Evolutionary conservation across 2,888 invertebrate species (phyloP).

Genomic region (Lamproptera curius): DNA sequence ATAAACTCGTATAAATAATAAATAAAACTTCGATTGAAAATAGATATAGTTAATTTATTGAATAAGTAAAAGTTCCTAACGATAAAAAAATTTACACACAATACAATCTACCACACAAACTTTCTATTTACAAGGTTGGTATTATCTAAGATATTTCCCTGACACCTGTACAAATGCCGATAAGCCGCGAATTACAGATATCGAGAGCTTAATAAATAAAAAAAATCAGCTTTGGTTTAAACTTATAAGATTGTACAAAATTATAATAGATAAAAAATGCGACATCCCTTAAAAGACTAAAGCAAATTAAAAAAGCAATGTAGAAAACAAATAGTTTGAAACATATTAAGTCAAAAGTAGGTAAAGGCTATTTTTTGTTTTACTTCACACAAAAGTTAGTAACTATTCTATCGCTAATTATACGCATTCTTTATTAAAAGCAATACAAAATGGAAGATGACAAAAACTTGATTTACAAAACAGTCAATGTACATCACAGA

Average conservation of each 20-base stretch:
- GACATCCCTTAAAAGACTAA: too few species aligned
- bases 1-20: too few species aligned
- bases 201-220: conserved; percentile 38
- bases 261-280: conserved; percentile 39
- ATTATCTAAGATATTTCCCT: conserved; percentile 24
- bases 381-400: conserved; percentile 8
- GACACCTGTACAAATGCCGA: background rate
- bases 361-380: too few species aligned
- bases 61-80: conserved; percentile 50
- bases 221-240: conserved; percentile 63
- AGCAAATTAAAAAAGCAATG: too few species aligned
- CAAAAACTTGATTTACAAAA: too few species aligned
- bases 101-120: conserved; percentile 41
- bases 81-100: conserved; percentile 55
- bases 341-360: too few species aligned
- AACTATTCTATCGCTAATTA: conserved; percentile 7
- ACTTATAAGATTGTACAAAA: conserved; percentile 35
- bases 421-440: conserved; percentile 4
- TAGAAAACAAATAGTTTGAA: too few species aligned
- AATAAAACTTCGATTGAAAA: conserved; percentile 58
- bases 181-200: conserved; percentile 13
- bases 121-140: conserved; percentile 38
- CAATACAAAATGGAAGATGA: background rate
- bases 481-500: too few species aligned
- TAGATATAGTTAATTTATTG: conserved; percentile 72